Percentiles rank a stretch among this genome's conserved stretches.
phyloP scores from a whole-genome alignment of 2,797 vertebrate genomes.

The Amblyopsis hoosieri region DNA sequence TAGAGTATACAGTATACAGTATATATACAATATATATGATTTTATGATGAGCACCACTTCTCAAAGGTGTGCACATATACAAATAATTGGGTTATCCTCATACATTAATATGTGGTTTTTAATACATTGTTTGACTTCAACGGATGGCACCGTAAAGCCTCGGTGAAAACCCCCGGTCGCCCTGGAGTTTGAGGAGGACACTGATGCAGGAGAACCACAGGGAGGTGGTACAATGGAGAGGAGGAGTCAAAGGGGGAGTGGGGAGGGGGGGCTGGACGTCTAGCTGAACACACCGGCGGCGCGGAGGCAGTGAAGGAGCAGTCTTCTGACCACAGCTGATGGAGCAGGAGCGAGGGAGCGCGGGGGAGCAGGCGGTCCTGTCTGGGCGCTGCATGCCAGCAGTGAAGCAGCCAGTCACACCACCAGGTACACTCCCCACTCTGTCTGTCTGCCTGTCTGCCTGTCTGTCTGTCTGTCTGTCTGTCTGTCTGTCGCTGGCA shows the following conservation, averaged over 20 bases:
- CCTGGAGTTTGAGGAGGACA: slow-evolving; percentile 43
- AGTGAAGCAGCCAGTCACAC: slow-evolving; percentile 35
- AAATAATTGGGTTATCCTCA: too few species aligned
- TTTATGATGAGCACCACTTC: too few species aligned
- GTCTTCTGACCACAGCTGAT: slow-evolving; percentile 40
- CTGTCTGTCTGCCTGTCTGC: not conserved
- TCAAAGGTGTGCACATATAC: too few species aligned
- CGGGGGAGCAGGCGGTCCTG: slow-evolving; percentile 16
- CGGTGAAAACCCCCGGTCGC: slow-evolving; percentile 11
- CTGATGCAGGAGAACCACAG: slow-evolving; percentile 33
- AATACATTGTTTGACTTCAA: not conserved
- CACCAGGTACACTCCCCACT: slow-evolving; percentile 55
- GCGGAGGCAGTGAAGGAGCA: slow-evolving; percentile 55
- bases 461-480: not conserved
- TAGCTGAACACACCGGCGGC: slow-evolving; percentile 59
- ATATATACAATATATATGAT: too few species aligned
- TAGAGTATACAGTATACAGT: too few species aligned
- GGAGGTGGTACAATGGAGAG: slow-evolving; percentile 56
- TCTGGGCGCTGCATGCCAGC: slow-evolving; percentile 25
- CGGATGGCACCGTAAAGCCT: not conserved
- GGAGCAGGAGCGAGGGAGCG: slow-evolving; percentile 32
- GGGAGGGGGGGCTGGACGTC: slow-evolving; percentile 49
- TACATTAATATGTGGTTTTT: too few species aligned
- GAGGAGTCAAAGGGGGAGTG: slow-evolving; percentile 56
- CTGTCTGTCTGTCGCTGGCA: not conserved